Evolutionary conservation across 2,113 vertebrate species (phyloP).

Genomic region (Calidris pugnax): DNA sequence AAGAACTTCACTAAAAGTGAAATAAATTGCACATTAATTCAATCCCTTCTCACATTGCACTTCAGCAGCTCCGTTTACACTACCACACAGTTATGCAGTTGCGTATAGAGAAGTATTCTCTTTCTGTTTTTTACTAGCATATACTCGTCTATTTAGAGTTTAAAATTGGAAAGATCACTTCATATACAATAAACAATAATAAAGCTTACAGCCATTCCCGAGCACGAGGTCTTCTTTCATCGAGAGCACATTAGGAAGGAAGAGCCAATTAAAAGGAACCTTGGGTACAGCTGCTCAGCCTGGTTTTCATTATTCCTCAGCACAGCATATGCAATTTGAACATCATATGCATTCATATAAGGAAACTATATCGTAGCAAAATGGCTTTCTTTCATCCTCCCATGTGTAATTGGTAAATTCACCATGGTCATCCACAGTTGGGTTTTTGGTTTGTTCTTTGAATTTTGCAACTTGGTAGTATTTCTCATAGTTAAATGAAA

Average conservation of each 20-base stretch:
- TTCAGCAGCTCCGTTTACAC: not conserved
- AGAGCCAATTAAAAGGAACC: conserved; percentile 58
- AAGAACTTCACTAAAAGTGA: not conserved
- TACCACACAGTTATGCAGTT: not conserved
- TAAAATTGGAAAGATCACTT: not conserved
- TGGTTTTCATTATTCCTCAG: conserved; percentile 12
- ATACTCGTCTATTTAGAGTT: not conserved
- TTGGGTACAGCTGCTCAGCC: conserved; percentile 24
- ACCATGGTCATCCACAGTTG: not conserved
- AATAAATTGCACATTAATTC: not conserved
- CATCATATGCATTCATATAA: not conserved
- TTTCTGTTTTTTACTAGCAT: not conserved
- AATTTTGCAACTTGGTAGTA: not conserved
- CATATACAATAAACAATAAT: not conserved
- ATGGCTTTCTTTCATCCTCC: not conserved
- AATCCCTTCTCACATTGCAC: not conserved
- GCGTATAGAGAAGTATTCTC: not conserved
- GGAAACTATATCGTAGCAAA: not conserved
- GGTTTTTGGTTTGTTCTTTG: not conserved
- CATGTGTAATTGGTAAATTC: not conserved
- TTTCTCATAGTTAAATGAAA: conserved; percentile 33
- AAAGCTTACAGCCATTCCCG: conserved; percentile 16
- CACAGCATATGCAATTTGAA: not conserved
- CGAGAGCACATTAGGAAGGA: not conserved
- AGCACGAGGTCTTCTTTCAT: conserved; percentile 4